A percentile compares a stretch with the other conserved stretches of the same genome.
These are phyloP conservation scores for Leptura quadrifasciata DNA, from an alignment of 2,888 invertebrate genomes.

Conservation along the genomic window DNA sequence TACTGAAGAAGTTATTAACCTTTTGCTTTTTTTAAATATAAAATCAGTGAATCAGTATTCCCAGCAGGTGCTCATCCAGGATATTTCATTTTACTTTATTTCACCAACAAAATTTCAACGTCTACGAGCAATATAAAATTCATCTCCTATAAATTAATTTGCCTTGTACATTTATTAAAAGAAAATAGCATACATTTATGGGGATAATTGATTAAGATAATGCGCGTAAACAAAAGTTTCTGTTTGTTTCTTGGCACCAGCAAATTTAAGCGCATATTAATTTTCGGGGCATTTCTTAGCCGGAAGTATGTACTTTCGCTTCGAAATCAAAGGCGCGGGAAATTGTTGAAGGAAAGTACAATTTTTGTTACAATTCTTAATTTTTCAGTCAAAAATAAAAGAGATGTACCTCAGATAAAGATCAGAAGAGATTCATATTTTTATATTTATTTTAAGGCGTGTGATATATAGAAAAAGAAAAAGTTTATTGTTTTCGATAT, in stretches of 20 bases:
- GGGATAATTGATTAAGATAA: not conserved
- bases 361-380: not conserved
- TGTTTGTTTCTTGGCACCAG: not conserved
- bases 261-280: slow-evolving; percentile 2
- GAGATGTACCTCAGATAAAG: no score
- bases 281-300: not conserved
- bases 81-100: no score
- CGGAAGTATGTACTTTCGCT: not conserved
- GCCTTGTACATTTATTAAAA: not conserved
- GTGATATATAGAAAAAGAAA: no score
- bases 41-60: no score
- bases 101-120: no score
- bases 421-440: no score
- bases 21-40: no score
- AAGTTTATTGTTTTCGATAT: no score
- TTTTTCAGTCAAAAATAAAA: not conserved
- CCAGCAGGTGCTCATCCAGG: no score
- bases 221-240: not conserved
- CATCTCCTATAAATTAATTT: not conserved
- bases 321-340: not conserved
- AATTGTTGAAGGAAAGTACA: not conserved
- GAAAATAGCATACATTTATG: not conserved
- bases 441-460: no score
- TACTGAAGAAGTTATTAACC: no score
- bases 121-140: no score